Conservation (phyloP, 2,113 vertebrate species). For the Channa maculata region DNA sequence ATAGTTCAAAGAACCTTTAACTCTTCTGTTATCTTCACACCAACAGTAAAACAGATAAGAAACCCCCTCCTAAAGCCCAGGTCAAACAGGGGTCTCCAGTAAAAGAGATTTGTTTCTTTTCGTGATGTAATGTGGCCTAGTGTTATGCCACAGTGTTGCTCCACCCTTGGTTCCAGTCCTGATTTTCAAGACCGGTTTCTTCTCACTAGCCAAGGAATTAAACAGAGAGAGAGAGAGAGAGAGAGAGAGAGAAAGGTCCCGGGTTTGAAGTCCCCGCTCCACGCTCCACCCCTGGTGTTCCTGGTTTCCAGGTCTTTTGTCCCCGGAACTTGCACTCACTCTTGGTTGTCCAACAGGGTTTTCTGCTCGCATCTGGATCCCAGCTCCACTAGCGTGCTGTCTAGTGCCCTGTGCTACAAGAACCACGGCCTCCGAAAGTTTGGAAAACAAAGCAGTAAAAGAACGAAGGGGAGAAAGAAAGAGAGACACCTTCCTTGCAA, state of each 20-base stretch:
- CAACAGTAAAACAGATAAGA: constrained; percentile 47
- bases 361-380: constrained; percentile 78
- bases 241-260: not conserved
- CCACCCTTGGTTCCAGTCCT: constrained; percentile 64
- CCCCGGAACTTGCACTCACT: constrained; percentile 78
- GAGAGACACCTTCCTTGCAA: constrained; percentile 1
- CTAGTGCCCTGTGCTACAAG: constrained; percentile 52
- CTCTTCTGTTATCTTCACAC: constrained; percentile 40
- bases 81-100: constrained; percentile 30
- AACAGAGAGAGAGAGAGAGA: not conserved
- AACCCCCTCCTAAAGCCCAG: not conserved
- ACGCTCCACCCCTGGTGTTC: constrained; percentile 81
- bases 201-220: constrained; percentile 26
- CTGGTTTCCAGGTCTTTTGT: constrained; percentile 81
- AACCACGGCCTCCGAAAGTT: constrained; percentile 56
- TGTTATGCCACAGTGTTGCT: constrained; percentile 30
- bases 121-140: not conserved
- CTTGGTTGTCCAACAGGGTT: constrained; percentile 70
- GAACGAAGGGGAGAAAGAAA: not conserved
- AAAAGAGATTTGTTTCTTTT: constrained; percentile 24
- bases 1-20: constrained; percentile 46
- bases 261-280: constrained; percentile 62
- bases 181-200: constrained; percentile 50
- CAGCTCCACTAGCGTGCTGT: constrained; percentile 60
- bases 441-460: constrained; percentile 32